Evolutionary conservation across 2,113 vertebrate genomes (phyloP), one percentile per base, ranked within the genome.

Genomic region (Sphaerodactylus townsendi): DNA sequence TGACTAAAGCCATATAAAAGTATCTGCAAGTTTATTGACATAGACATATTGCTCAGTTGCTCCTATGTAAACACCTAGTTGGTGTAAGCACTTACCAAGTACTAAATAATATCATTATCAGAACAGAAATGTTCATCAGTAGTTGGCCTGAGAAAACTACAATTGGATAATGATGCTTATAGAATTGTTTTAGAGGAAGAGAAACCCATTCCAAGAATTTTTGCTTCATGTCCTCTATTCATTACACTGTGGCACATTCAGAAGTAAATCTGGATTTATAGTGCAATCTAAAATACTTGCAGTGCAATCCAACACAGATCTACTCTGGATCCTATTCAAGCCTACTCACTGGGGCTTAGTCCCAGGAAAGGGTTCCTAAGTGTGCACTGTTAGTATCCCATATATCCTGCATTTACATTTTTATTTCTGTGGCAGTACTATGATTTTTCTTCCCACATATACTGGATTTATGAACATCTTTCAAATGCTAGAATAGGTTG

Each of bases 391-490:
- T 84, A 84, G n/a, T 35, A 10, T 83, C 15, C 0, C 41, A 2
- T 73, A n/a, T 64, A 5, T 88, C 7, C 2, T 23, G 62, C 19
- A 6, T 23, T 79, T 8, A 8, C 53, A 44, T 10, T 6, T 0
- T 39, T 79, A 79, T 21, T 0, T 37, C 2, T 68, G 41, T 84
- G 0, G 13, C 39, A 59, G 73, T 84, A 39, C 19, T 81, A 1
- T 33, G 50, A 35, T 17, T 17, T 19, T 17, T 7, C 35, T 30
- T 70, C 46, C 48, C 46, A 23, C 37, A 44, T 23, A 9, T 78
- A 83, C 1, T 71, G 59, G 77, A 83, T 56, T 0, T 82, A 93
- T 71, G 30, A 77, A 56, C 74, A 3, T 11, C 79, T n/a, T 79
- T 3, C 0, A 1, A 39, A 3, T 1, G 15, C 66, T 87, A 85